Evolutionary conservation across 1,140 invertebrate genomes (phyloP).

Genomic region (Acromyrmex echinatior): DNA sequence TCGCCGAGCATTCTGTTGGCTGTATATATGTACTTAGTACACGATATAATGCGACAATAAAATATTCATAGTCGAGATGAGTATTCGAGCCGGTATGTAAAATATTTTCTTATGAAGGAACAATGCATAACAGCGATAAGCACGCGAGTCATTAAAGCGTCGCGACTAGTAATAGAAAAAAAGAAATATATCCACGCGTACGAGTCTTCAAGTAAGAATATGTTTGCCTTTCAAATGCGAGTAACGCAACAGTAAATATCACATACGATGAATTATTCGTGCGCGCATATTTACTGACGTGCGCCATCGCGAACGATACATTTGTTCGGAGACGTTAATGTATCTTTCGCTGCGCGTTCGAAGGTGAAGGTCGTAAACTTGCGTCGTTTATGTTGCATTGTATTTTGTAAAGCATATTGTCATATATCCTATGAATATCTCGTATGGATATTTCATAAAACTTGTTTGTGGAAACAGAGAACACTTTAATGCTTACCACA

Average conservation of each 20-base stretch:
- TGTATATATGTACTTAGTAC: background rate
- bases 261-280: conserved; percentile 39
- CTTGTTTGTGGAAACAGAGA: background rate
- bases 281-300: conserved; percentile 33
- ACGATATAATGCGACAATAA: conserved; percentile 7
- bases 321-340: conserved; percentile 45
- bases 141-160: background rate
- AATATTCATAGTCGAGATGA: conserved; percentile 41
- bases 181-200: conserved; percentile 1
- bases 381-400: conserved; percentile 4
- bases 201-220: conserved; percentile 15
- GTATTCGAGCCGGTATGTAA: conserved; percentile 14
- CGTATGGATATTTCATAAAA: conserved; percentile 3
- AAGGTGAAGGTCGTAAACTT: conserved; percentile 50
- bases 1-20: background rate
- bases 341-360: conserved; percentile 20
- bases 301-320: conserved; percentile 7
- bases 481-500: background rate
- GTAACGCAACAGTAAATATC: conserved; percentile 27
- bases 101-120: conserved; percentile 17
- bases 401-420: background rate
- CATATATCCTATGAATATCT: background rate
- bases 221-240: background rate
- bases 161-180: conserved; percentile 15
- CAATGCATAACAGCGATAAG: conserved; percentile 14